Base-by-base conservation (phyloP, 1,140 invertebrate genomes). In the Bombus picipes region DNA sequence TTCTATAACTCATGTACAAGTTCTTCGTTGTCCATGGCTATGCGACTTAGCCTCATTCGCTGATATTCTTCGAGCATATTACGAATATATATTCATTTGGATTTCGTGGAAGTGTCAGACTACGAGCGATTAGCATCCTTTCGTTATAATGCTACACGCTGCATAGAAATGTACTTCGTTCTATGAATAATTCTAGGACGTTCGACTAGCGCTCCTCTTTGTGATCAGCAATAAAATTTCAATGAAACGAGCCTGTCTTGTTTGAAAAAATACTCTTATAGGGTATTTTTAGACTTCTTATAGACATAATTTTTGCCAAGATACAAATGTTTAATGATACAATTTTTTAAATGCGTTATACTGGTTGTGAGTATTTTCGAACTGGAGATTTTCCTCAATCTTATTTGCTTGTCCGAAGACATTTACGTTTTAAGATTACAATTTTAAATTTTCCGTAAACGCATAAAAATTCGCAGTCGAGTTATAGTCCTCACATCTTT, bases 121-220 rank as follows among this genome's bases (percentile, higher is more conserved):
- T 39, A 6, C 68, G 37, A 12, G 1, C 68, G 68, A 70, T 70
- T 70, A 70, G 3, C 25, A 70, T 70, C 68, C 68, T 70, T 39
- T 70, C 68, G 68, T 70, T 70, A 70, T 70, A 70, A 70, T 70
- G 68, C 68, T 39, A 32, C 68, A 39, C 68, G 37, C 4, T 25
- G 37, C 68, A 70, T 39, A 70, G 68, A 70, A 39, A 70, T 70
- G 68, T 37, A 70, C 68, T 37, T 70, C 68, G 22, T 70, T 70
- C 68, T 70, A 70, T 70, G 68, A 70, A 70, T 70, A 70, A 70
- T 70, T 70, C 68, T 12, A 12, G 37, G 1, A 39, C 22, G 68
- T 70, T 39, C 25, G 34, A 70, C 68, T 39, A 70, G 10, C 68
- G 68, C 37, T 22, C 28, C 37, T 70, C 25, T 70, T 70, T 37